Evolutionary conservation across 2,888 invertebrate genomes (phyloP).

Genomic region (Ceramica pisi): DNA sequence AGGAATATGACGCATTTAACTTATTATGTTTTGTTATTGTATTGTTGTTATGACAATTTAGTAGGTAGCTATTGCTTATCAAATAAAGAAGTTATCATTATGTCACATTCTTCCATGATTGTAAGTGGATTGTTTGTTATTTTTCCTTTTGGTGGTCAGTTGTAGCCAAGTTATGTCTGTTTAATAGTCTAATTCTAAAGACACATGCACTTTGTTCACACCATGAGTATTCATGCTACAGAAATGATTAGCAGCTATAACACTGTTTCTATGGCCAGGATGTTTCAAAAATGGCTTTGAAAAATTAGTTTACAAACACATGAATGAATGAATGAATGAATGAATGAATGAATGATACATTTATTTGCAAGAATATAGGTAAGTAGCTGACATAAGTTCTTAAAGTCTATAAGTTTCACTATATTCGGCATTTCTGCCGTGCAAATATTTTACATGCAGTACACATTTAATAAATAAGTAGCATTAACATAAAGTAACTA

Average conservation of each 20-base stretch:
- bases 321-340: too few relatives aligned
- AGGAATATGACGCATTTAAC: neutral
- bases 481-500: too few relatives aligned
- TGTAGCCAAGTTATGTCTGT: neutral
- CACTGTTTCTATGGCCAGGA: neutral
- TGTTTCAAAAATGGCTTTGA: neutral
- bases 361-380: too few relatives aligned
- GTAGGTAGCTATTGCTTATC: neutral
- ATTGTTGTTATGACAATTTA: constrained; percentile 8
- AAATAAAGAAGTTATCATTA: constrained; percentile 1
- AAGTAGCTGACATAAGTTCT: too few relatives aligned
- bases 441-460: too few relatives aligned
- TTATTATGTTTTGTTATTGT: neutral
- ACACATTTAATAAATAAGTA: too few relatives aligned
- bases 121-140: neutral
- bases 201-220: neutral
- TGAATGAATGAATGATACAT: too few relatives aligned
- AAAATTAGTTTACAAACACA: too few relatives aligned
- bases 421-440: too few relatives aligned
- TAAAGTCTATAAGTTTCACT: too few relatives aligned
- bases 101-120: too few relatives aligned
- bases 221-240: constrained; percentile 7
- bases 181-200: neutral
- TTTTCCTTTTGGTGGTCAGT: neutral
- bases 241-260: neutral